Conservation (phyloP, 1,140 invertebrate species). For the Temnothorax curvispinosus region DNA sequence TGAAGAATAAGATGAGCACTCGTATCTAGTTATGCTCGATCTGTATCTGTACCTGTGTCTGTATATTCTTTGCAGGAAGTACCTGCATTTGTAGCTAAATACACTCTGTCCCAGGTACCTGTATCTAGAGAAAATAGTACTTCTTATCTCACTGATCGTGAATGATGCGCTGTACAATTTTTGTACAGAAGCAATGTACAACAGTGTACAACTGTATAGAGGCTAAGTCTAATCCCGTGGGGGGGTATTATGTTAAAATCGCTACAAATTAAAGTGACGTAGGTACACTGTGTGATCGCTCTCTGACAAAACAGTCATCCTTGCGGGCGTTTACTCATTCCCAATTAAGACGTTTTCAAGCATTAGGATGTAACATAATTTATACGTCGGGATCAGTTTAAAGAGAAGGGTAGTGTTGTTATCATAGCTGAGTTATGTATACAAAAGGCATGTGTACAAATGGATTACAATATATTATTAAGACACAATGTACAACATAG, state of each 20-base stretch:
- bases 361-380: conserved; percentile 33
- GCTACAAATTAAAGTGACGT: neutral
- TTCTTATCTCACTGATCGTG: conserved; percentile 28
- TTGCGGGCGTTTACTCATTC: neutral
- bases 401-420: conserved; percentile 19
- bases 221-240: conserved; percentile 1
- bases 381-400: conserved; percentile 31
- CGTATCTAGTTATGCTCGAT: conserved; percentile 26
- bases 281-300: neutral
- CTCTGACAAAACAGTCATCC: conserved; percentile 6
- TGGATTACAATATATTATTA: conserved; percentile 40
- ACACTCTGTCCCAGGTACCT: conserved; percentile 24
- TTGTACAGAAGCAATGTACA: conserved; percentile 47
- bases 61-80: conserved; percentile 23
- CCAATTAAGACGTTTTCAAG: neutral
- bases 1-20: conserved; percentile 4
- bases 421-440: conserved; percentile 48
- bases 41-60: conserved; percentile 31
- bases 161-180: conserved; percentile 30
- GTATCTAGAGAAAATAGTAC: conserved; percentile 40
- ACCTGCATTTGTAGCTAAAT: conserved; percentile 40
- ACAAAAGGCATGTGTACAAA: conserved; percentile 55
- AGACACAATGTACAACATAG: conserved; percentile 55
- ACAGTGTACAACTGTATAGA: no score
- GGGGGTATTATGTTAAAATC: conserved; percentile 30